Conservation (phyloP, 2,797 vertebrate species). For the Phylloscopus collybita region DNA sequence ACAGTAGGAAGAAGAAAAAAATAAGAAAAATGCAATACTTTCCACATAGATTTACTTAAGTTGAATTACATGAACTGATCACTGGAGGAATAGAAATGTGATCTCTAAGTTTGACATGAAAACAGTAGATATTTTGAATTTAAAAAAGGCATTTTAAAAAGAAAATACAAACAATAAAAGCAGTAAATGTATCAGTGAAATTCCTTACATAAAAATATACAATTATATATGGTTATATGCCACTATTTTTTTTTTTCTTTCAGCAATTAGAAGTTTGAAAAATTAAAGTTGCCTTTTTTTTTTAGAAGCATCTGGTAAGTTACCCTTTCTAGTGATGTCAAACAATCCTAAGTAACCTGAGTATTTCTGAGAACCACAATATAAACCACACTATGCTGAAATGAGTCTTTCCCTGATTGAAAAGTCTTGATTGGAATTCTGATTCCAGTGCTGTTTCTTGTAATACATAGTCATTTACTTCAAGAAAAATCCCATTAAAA, state of each 20-base stretch:
- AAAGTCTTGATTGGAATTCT: not conserved
- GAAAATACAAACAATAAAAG: not conserved
- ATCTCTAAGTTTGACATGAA: not conserved
- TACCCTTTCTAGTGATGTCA: not conserved
- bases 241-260: not conserved
- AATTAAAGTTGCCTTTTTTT: not conserved
- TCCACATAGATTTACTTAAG: not conserved
- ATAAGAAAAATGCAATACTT: not conserved
- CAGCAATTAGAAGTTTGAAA: not conserved
- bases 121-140: not conserved
- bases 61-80: not conserved
- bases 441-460: not conserved
- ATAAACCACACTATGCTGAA: not conserved
- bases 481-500: not conserved
- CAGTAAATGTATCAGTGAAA: not conserved
- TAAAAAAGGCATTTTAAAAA: not conserved
- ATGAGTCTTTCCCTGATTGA: not conserved
- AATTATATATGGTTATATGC: fast-evolving
- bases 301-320: not conserved
- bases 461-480: fast-evolving
- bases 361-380: not conserved
- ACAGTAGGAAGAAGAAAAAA: not conserved
- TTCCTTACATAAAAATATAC: not conserved
- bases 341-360: not conserved
- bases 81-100: not conserved